Conservation (phyloP, 92 coral and sea anemone genomes). For the Porites lobata region DNA sequence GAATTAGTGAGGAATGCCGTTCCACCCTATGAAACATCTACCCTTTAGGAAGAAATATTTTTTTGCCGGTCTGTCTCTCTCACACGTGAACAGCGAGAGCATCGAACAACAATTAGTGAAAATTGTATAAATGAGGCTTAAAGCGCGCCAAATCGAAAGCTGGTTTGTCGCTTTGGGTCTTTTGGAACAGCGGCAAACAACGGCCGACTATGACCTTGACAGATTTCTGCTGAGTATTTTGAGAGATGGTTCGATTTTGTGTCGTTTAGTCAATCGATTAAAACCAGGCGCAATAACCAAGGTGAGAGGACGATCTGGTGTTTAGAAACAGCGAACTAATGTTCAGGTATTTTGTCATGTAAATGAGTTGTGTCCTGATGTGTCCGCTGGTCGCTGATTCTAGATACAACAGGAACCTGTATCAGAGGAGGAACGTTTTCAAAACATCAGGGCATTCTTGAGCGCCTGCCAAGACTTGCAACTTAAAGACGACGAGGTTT, state of each 20-base stretch:
- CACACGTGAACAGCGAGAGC: slow-evolving; percentile 12
- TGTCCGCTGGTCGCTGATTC: slow-evolving; percentile 64
- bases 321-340: slow-evolving; percentile 26
- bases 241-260: slow-evolving; percentile 76
- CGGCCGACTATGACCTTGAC: slow-evolving; percentile 52
- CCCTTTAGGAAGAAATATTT: slow-evolving; percentile 26
- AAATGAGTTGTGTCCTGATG: slow-evolving; percentile 57
- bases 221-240: slow-evolving; percentile 58
- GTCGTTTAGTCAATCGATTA: slow-evolving; percentile 78
- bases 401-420: slow-evolving; percentile 77
- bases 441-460: slow-evolving; percentile 72
- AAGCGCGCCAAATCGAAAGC: slow-evolving; percentile 51
- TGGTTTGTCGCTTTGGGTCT: slow-evolving; percentile 82
- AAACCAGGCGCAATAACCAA: slow-evolving; percentile 81
- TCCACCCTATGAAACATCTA: slow-evolving; percentile 34
- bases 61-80: slow-evolving; percentile 12
- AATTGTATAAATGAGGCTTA: slow-evolving; percentile 40
- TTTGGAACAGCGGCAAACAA: slow-evolving; percentile 49
- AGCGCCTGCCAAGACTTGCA: slow-evolving; percentile 89
- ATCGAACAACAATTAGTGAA: slow-evolving; percentile 6
- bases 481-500: slow-evolving; percentile 83
- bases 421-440: slow-evolving; percentile 68
- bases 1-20: slow-evolving; percentile 44
- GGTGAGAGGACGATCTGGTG: slow-evolving; percentile 63
- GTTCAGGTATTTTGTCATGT: slow-evolving; percentile 65